Evolutionary conservation across 2,797 vertebrate genomes (phyloP), one percentile per base, ranked within the genome.

Genomic region (Sternotherus odoratus): DNA sequence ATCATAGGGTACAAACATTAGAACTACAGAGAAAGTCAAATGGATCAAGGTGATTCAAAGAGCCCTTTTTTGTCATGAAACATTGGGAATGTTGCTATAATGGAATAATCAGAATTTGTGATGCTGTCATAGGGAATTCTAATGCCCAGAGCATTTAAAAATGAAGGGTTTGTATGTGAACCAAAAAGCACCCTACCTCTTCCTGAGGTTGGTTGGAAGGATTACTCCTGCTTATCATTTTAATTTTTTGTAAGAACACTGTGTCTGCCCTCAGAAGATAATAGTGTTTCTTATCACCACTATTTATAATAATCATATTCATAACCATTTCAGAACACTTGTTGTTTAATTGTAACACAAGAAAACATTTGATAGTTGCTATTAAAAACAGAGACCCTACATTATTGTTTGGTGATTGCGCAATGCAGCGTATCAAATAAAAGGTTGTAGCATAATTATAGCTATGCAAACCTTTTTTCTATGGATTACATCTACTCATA

Each of bases 361-460:
- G 15, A 8, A 66, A 81, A 84, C 82, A 86, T 84, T 90, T 90
- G 48, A 92, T 90, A 93, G 1, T 63, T 63, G 33, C 60, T n/a
- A 63, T 63, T 72, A 72, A 72, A 43, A 43, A 72, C 23, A 46
- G 24, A 43, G 21, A 12, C 12, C 12, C 39, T 72, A 72, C 39
- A 63, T n/a, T 26, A 33, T 33, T 69, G 6, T 50, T 77, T 85
- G 79, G 84, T 51, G 86, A 36, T 3, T 33, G 93, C 24, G 19
- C 51, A 90, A 91, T 92, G 4, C n/a, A 77, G 77, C 12, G 51
- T 39, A 30, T 56, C 6, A 24, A 63, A 91, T 79, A 79, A 63
- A 56, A 82, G 83, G 91, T 83, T 86, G 53, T 74, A 95, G 88
- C 66, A 79, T 90, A 93, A 91, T 93, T 95, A 91, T 46, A 92